Evolutionary conservation across 1,140 invertebrate genomes (phyloP), one percentile per base, ranked within the genome.

Genomic region (Bombyx mori): DNA sequence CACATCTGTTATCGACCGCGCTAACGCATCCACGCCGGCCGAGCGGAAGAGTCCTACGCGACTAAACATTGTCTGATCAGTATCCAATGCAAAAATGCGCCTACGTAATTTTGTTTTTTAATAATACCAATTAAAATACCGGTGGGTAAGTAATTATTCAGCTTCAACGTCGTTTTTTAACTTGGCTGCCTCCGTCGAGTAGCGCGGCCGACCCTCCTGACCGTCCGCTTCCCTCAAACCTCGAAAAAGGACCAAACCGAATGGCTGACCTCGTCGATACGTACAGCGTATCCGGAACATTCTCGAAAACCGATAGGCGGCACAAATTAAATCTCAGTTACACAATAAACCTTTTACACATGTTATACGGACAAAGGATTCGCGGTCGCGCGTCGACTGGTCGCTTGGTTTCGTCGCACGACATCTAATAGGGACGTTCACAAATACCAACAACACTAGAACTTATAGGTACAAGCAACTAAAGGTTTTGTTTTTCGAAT

Each of bases 71-170:
- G 55, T 55, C 43, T n/a, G 62, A 62, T 65, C 61, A 68, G 62
- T 66, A 69, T 70, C 58, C 63, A 68, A 61, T 65, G 57, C 12
- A 66, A 49, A 60, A 59, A 72, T 77, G 75, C 73, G 73, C 72
- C 69, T 72, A 66, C 62, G 62, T 74, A 75, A 75, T 80, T 82
- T 77, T 53, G 72, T 65, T 65, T 71, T 68, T 56, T 54, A 61
- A 78, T 76, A 83, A 86, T 84, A 87, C 83, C 83, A 87, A 87
- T 87, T 87, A 86, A 35, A 84, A 85, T 87, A 87, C 76, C 83
- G 83, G 83, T 85, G 83, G 83, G 83, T 85, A 87, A 76, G 68
- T 77, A 79, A 67, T 75, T 74, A 82, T 80, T 79, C 73, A 77
- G 73, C 67, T 65, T 63, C 65, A 74, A 69, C 73, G 73, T 68